A percentile compares a stretch with the other conserved stretches of the same genome.
phyloP scores from a whole-genome alignment of 2,888 invertebrate species.

The Tuta absoluta region DNA sequence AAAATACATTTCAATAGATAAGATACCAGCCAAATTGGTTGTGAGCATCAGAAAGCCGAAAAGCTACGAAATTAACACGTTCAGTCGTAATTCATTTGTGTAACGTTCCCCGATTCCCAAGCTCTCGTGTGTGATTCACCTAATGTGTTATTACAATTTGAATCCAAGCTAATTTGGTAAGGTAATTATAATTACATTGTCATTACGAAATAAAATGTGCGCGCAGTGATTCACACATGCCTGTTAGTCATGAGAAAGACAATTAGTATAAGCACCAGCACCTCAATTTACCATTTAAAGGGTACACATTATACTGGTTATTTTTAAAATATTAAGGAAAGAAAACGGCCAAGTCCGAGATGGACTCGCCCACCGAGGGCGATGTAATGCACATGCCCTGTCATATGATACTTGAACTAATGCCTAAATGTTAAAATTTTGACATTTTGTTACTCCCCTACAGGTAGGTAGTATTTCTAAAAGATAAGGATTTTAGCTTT shows the following conservation, averaged over 20 bases:
- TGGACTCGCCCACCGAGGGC: no score
- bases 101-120: constrained; percentile 54
- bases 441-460: no score
- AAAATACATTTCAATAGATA: constrained; percentile 79
- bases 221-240: constrained; percentile 55
- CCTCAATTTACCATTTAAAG: no score
- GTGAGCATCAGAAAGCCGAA: constrained; percentile 45
- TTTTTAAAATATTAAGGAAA: no score
- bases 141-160: constrained; percentile 62
- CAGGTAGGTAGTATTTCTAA: no score
- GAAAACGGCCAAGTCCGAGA: no score
- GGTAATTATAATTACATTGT: constrained; percentile 45
- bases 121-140: constrained; percentile 67
- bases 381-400: no score
- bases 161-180: constrained; percentile 63
- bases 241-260: constrained; percentile 18
- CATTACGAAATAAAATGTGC: constrained; percentile 48
- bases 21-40: constrained; percentile 71
- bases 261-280: no score
- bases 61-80: constrained; percentile 71
- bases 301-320: no score
- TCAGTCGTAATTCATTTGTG: constrained; percentile 70
- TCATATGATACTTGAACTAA: no score
- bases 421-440: no score
- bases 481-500: no score